Base-by-base conservation (phyloP, 2,797 vertebrate species). In the Chrosomus eos region DNA sequence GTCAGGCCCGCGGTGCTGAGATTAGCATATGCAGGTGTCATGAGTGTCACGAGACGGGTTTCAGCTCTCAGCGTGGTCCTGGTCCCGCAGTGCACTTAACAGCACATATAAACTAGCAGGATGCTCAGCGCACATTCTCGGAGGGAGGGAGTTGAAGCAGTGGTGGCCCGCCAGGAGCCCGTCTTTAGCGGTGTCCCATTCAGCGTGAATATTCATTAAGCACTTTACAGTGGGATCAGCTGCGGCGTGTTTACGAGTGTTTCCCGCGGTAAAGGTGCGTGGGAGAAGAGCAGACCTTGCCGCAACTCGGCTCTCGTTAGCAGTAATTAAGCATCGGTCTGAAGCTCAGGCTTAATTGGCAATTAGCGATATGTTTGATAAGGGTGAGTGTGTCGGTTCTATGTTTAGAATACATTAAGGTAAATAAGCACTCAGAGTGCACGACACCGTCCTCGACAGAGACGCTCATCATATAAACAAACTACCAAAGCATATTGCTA, bases 301-400 rank as follows among this genome's bases (percentile, higher is more conserved):
- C 87, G 90, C 88, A 90, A 89, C 92, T 92, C 90, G 67, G 87
- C 87, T 89, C 92, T 94, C 92, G 93, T 95, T 93, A 94, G 92
- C 87, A 53, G 88, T 94, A 94, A 95, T 95, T 95, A 96, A 95
- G 91, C 94, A 90, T 90, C 84, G 82, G 92, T 91, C 92, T 91
- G 93, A 93, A 92, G 92, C 84, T 88, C 91, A 87, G 91, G 89
- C 91, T 93, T 95, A 94, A 95, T 95, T 95, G 92, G 85, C 92
- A 94, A 95, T 94, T 95, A 94, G 88, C 90, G 92, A 90, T 91
- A 88, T 89, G 90, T 92, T 92, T 93, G 93, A 90, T 93, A 92
- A 92, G 89, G 92, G 92, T 91, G 92, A 88, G 91, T 93, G 93
- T 93, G 92, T 90, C 92, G 92, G 78, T 53, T 91, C 91, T 93